Conservation (phyloP, 1,140 invertebrate genomes). For the Cotesia glomerata region DNA sequence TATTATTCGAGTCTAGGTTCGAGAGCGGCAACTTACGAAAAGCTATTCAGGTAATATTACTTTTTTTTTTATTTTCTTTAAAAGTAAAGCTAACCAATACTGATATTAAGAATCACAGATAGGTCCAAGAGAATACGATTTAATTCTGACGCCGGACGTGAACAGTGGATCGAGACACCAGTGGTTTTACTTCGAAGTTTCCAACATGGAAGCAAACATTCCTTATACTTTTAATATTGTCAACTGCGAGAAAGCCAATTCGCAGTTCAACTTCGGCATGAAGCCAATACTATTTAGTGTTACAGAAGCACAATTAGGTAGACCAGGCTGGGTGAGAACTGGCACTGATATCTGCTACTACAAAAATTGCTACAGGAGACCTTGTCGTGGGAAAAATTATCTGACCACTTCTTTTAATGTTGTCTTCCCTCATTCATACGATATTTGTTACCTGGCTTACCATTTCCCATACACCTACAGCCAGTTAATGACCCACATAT, state of each 20-base stretch:
- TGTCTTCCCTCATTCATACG: slow-evolving; percentile 77
- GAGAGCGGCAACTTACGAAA: slow-evolving; percentile 90
- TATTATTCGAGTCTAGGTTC: slow-evolving; percentile 88
- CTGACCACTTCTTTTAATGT: slow-evolving; percentile 84
- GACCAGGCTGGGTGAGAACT: slow-evolving; percentile 74
- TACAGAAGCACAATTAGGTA: slow-evolving; percentile 70
- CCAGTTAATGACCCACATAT: slow-evolving; percentile 74
- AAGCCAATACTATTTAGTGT: slow-evolving; percentile 90
- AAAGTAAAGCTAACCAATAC: not conserved
- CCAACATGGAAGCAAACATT: slow-evolving; percentile 75
- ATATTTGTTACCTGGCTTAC: slow-evolving; percentile 89
- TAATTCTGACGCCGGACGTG: slow-evolving; percentile 86
- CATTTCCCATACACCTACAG: slow-evolving; percentile 91
- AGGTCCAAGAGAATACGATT: slow-evolving; percentile 80
- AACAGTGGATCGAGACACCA: slow-evolving; percentile 82
- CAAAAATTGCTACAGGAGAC: slow-evolving; percentile 70
- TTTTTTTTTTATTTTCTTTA: not conserved
- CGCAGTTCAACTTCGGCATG: slow-evolving; percentile 92
- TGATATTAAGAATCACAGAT: slow-evolving; percentile 62
- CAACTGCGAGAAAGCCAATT: slow-evolving; percentile 89
- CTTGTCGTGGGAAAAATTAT: slow-evolving; percentile 69
- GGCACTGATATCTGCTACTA: slow-evolving; percentile 87
- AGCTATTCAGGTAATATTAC: slow-evolving; percentile 76
- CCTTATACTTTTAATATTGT: slow-evolving; percentile 89
- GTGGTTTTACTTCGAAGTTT: slow-evolving; percentile 94